Evolutionary conservation across 2,113 vertebrate species (phyloP).

Genomic region (Daubentonia madagascariensis): DNA sequence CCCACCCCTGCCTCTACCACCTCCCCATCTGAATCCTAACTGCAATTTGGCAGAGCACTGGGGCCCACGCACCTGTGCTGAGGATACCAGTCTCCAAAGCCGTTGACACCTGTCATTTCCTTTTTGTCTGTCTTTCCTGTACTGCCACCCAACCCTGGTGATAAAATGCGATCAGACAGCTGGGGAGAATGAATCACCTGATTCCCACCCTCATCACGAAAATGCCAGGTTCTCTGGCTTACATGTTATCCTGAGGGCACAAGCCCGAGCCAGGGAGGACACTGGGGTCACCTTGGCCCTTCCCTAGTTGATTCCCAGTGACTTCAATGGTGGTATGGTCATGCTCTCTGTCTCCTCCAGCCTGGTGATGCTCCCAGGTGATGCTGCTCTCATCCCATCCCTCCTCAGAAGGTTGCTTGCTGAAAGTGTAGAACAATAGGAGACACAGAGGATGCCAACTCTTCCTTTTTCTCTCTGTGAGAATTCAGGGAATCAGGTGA

Average conservation of each 20-base stretch:
- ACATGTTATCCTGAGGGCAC: background rate
- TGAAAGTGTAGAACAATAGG: background rate
- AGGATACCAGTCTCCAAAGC: background rate
- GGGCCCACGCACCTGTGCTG: background rate
- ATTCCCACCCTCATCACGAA: background rate
- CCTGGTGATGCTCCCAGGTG: background rate
- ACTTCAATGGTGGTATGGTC: fast-evolving
- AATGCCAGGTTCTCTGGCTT: background rate
- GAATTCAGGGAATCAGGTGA: background rate
- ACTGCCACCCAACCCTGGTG: background rate
- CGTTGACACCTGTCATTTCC: background rate
- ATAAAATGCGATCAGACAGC: background rate
- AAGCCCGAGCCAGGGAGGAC: background rate
- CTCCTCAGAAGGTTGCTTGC: background rate
- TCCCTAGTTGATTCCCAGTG: background rate
- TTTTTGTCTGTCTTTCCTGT: background rate
- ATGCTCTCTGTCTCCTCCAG: background rate
- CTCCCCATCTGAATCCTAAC: background rate
- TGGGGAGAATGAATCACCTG: background rate
- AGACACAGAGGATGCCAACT: background rate
- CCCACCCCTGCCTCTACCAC: background rate
- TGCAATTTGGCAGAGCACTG: background rate
- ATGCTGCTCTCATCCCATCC: background rate
- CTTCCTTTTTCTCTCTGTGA: background rate
- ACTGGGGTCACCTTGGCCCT: background rate